Evolutionary conservation across 2,888 invertebrate genomes (phyloP).

Genomic region (Melanotus villosus): DNA sequence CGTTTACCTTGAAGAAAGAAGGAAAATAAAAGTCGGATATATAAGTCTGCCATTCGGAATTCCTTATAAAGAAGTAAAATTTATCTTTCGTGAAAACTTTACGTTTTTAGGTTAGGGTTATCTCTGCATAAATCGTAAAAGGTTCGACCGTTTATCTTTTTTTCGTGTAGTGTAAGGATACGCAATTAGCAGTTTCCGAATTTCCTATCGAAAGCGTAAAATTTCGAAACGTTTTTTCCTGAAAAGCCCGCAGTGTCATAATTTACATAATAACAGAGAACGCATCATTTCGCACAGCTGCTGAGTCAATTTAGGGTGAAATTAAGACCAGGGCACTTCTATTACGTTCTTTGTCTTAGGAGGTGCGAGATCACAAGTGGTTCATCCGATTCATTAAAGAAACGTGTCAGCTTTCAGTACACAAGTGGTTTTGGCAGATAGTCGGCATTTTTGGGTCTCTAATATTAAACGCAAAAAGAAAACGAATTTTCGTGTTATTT

Average conservation of each 20-base stretch:
- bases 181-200: conserved; percentile 5
- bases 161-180: neutral
- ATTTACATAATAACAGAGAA: conserved; percentile 29
- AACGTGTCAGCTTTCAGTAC: conserved; percentile 23
- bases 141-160: neutral
- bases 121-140: neutral
- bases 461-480: too few relatives aligned
- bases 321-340: conserved; percentile 15
- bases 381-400: conserved; percentile 26
- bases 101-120: neutral
- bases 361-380: neutral
- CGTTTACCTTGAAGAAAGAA: conserved; percentile 6
- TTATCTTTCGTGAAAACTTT: conserved; percentile 12
- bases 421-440: conserved; percentile 17
- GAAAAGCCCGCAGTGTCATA: conserved; percentile 9
- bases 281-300: conserved; percentile 35
- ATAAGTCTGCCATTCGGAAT: neutral
- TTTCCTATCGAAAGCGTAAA: too few relatives aligned
- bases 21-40: conserved; percentile 9
- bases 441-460: conserved; percentile 25
- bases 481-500: too few relatives aligned
- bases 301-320: conserved; percentile 28
- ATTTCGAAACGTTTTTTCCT: neutral
- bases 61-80: conserved; percentile 10
- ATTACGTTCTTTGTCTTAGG: conserved; percentile 24